Base-by-base conservation (phyloP, 2,797 vertebrate species). In the Yasuhikotakia modesta region DNA sequence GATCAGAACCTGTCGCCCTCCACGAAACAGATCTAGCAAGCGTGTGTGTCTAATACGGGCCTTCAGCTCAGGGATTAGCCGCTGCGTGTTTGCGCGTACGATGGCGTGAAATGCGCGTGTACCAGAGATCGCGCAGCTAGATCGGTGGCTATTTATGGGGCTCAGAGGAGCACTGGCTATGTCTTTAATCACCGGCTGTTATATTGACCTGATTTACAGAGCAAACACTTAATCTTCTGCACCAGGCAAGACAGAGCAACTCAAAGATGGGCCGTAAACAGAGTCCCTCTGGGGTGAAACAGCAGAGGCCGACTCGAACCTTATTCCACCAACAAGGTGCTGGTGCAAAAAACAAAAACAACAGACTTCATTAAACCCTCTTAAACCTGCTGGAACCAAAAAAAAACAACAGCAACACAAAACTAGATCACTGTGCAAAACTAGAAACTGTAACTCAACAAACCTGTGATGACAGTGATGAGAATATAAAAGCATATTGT, bases 11-110 rank as follows among this genome's bases (percentile, higher is more conserved):
- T 32, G 73, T 84, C 81, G 83, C 86, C 89, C 89, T 90, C 89
- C 85, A 90, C 91, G 90, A 92, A 90, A 92, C 87, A 82, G 89
- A 91, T 92, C 89, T 87, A 84, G 87, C 87, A 91, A 89, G 89
- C 88, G 90, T 86, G 89, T 90, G 89, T 86, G 91, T 86, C 82
- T 84, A 82, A 86, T 85, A 87, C 39, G 82, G 85, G 87, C 85
- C 87, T 90, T 85, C 79, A 86, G 86, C 71, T 80, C 80, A 86
- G 82, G 87, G 84, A 89, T 72, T 76, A 81, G 89, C 91, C 89
- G 58, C 87, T 85, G 81, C 87, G 89, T 87, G 74, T 82, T 88
- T 89, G 86, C 86, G 82, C 83, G 85, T 85, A 88, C 88, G 82
- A 89, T 88, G 80, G 60, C 27, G 16, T 55, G 87, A 83, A 88